Percentiles rank a stretch among this genome's conserved stretches.
These are phyloP conservation scores for Cephalopholis sonnerati DNA, from an alignment of 2,113 vertebrate species.

Conservation along the genomic window DNA sequence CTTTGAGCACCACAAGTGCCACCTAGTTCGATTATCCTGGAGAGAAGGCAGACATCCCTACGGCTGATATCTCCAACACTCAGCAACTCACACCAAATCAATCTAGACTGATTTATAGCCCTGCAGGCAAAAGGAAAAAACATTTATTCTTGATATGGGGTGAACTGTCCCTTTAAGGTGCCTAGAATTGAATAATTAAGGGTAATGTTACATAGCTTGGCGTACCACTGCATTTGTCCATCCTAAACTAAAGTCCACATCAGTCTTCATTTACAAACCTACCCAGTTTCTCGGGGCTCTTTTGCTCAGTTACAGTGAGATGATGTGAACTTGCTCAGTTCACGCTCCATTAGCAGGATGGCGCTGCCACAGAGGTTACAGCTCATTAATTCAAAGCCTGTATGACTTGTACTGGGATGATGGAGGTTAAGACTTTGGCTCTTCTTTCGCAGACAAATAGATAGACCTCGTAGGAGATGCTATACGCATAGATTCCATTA, in stretches of 20 bases:
- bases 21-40: no score
- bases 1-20: no score
- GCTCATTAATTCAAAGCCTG: constrained; percentile 61
- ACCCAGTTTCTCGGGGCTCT: neutral
- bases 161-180: neutral
- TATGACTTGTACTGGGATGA: constrained; percentile 29
- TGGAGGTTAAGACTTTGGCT: constrained; percentile 25
- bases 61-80: no score
- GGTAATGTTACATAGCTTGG: neutral
- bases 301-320: constrained; percentile 36
- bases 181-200: neutral
- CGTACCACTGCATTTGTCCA: neutral
- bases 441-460: constrained; percentile 42
- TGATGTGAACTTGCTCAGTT: constrained; percentile 33
- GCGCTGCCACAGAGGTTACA: constrained; percentile 27
- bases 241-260: neutral
- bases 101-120: no score
- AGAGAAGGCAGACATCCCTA: no score
- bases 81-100: no score
- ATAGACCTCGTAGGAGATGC: constrained; percentile 1
- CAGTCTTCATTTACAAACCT: constrained; percentile 25
- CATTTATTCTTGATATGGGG: no score
- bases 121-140: no score
- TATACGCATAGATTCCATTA: neutral
- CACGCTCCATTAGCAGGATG: constrained; percentile 38